phyloP scores from a whole-genome alignment of 2,113 vertebrate species.

The Octodon degus region DNA sequence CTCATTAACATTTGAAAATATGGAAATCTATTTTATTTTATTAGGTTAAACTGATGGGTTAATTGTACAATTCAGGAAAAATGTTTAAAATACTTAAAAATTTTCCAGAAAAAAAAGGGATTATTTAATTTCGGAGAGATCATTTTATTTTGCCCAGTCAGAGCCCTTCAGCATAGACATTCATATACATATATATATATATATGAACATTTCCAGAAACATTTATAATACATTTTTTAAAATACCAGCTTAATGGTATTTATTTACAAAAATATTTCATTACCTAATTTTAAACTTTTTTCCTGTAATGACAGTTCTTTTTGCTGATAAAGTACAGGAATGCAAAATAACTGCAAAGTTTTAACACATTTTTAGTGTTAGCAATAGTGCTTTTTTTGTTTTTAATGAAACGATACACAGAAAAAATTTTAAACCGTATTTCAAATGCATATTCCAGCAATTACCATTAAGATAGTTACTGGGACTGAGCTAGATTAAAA shows the following conservation, averaged over 20 bases:
- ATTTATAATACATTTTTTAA: conserved; percentile 89
- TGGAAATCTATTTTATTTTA: conserved; percentile 4
- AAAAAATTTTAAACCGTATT: conserved; percentile 81
- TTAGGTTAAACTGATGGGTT: conserved; percentile 45
- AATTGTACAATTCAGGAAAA: conserved; percentile 50
- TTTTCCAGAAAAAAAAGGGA: conserved; percentile 75
- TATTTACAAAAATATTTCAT: conserved; percentile 92
- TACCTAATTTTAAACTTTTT: conserved; percentile 86
- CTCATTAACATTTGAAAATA: conserved; percentile 14
- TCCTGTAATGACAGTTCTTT: conserved; percentile 84
- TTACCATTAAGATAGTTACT: conserved; percentile 85
- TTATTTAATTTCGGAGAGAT: conserved; percentile 85
- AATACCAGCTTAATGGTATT: conserved; percentile 89
- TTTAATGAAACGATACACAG: conserved; percentile 87
- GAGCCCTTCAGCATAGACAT: conserved; percentile 91
- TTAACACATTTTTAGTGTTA: conserved; percentile 84
- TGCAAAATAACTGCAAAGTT: conserved; percentile 88
- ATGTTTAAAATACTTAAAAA: conserved; percentile 72
- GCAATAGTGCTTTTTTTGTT: conserved; percentile 84
- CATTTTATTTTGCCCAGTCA: conserved; percentile 91
- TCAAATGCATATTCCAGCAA: conserved; percentile 87
- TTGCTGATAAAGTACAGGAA: conserved; percentile 86
- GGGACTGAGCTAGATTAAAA: conserved; percentile 85
- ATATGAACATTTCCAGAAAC: conserved; percentile 89
- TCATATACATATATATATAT: conserved; percentile 87